A percentile compares a stretch with the other conserved stretches of the same genome.
phyloP scores from a whole-genome alignment of 1,140 invertebrate species.

The Drosophila sp. region DNA sequence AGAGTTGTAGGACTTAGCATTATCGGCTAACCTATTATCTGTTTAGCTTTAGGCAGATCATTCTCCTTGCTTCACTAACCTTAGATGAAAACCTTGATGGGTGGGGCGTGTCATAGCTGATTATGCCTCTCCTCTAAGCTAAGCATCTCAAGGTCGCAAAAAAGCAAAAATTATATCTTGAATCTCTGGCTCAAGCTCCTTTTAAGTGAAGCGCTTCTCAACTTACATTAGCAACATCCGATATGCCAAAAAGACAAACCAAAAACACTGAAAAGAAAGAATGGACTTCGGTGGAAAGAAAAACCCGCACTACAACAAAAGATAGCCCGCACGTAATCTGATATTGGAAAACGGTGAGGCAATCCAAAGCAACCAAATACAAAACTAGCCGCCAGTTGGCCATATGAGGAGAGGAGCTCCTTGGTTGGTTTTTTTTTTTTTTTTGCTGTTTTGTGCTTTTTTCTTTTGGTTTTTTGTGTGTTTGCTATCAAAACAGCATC shows the following conservation, averaged over 20 bases:
- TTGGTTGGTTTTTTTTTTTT: neutral
- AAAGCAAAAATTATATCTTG: slow-evolving; percentile 38
- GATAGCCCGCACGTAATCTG: slow-evolving; percentile 71
- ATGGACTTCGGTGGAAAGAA: slow-evolving; percentile 8
- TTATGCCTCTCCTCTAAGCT: slow-evolving; percentile 29
- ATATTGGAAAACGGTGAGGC: slow-evolving; percentile 63
- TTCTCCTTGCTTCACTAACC: slow-evolving; percentile 8
- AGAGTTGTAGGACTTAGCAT: neutral
- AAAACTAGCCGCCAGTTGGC: slow-evolving; percentile 28
- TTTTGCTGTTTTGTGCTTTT: slow-evolving; percentile 27
- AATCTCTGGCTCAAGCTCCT: slow-evolving; percentile 31
- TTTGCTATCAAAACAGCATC: slow-evolving; percentile 53
- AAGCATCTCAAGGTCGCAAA: slow-evolving; percentile 50
- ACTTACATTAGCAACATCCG: slow-evolving; percentile 54
- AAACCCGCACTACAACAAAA: slow-evolving; percentile 40
- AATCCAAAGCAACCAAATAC: slow-evolving; percentile 42
- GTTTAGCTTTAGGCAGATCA: neutral
- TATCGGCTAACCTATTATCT: neutral
- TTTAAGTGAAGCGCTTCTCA: slow-evolving; percentile 53
- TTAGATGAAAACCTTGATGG: slow-evolving; percentile 8
- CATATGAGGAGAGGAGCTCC: slow-evolving; percentile 55
- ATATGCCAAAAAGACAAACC: slow-evolving; percentile 44
- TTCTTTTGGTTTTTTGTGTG: slow-evolving; percentile 24
- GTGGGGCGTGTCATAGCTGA: slow-evolving; percentile 26
- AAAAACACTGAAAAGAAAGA: slow-evolving; percentile 5